A percentile compares a stretch with the other conserved stretches of the same genome.
These are phyloP conservation scores for Panthera tigris DNA, from an alignment of 2,113 vertebrate species.

Conservation along the genomic window DNA sequence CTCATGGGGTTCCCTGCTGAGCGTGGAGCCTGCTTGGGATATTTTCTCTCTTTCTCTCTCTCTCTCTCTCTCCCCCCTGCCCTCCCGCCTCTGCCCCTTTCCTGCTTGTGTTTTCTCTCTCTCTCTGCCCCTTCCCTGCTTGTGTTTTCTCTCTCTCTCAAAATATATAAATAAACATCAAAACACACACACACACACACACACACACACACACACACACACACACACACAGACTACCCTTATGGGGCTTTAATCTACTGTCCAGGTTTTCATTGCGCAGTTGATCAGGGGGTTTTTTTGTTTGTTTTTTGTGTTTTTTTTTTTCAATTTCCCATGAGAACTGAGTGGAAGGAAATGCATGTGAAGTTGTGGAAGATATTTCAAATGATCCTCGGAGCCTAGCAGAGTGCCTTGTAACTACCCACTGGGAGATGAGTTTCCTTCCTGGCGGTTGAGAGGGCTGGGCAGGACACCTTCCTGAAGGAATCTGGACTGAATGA, in stretches of 20 bases:
- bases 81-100: too few species aligned
- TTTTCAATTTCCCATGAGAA: neutral
- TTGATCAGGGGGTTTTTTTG: neutral
- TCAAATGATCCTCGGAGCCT: neutral
- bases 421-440: neutral
- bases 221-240: neutral
- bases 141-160: too few species aligned
- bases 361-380: neutral
- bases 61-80: too few species aligned
- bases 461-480: neutral
- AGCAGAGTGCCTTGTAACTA: neutral
- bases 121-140: too few species aligned
- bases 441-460: neutral
- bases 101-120: too few species aligned
- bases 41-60: too few species aligned
- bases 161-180: too few species aligned
- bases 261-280: neutral
- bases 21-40: too few species aligned
- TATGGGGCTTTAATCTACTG: neutral
- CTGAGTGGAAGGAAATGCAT: neutral
- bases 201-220: too few species aligned
- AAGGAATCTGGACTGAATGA: neutral
- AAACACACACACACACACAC: too few species aligned
- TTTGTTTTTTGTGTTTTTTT: neutral
- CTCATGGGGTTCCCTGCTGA: too few species aligned